These are phyloP conservation scores for Drosophila ironensis DNA, from an alignment of 1,140 invertebrate species.

Conservation along the genomic window DNA sequence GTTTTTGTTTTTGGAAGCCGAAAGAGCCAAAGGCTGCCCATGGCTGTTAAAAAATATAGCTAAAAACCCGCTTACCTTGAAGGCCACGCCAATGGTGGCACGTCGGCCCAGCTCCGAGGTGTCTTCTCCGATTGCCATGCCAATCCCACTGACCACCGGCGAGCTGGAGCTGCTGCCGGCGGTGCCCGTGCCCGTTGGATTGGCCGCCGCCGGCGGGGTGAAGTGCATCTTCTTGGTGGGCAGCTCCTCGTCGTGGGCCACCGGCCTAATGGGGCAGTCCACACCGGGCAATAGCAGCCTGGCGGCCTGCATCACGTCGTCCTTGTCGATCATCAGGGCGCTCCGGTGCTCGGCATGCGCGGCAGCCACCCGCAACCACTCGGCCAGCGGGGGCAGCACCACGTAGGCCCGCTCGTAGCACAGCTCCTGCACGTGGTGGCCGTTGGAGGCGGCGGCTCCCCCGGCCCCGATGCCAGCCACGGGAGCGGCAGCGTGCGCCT, in stretches of 20 bases:
- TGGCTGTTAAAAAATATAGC: no score
- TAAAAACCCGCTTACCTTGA: constrained; percentile 83
- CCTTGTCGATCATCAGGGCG: constrained; percentile 89
- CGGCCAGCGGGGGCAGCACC: constrained; percentile 92
- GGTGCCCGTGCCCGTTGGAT: constrained; percentile 11
- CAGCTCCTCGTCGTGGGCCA: constrained; percentile 84
- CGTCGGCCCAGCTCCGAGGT: constrained; percentile 82
- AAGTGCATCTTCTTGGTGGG: constrained; percentile 77
- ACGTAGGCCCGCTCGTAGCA: constrained; percentile 94
- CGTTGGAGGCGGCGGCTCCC: constrained; percentile 63
- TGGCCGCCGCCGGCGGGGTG: constrained; percentile 8
- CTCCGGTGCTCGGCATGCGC: constrained; percentile 93
- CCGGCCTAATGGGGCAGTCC: constrained; percentile 91
- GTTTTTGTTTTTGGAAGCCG: no score
- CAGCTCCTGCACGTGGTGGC: constrained; percentile 86
- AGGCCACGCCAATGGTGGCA: constrained; percentile 89
- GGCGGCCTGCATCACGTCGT: constrained; percentile 94
- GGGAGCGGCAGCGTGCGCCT: constrained; percentile 12
- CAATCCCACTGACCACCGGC: constrained; percentile 27
- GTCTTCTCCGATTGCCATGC: constrained; percentile 64
- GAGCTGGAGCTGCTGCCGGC: constrained; percentile 52
- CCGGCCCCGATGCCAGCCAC: constrained; percentile 18
- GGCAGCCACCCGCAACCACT: constrained; percentile 92
- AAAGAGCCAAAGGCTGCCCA: no score
- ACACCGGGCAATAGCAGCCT: constrained; percentile 92